Percentiles rank a stretch among this genome's conserved stretches.
Conservation (phyloP, 2,888 invertebrate species). For the Zeuzera pyrina region DNA sequence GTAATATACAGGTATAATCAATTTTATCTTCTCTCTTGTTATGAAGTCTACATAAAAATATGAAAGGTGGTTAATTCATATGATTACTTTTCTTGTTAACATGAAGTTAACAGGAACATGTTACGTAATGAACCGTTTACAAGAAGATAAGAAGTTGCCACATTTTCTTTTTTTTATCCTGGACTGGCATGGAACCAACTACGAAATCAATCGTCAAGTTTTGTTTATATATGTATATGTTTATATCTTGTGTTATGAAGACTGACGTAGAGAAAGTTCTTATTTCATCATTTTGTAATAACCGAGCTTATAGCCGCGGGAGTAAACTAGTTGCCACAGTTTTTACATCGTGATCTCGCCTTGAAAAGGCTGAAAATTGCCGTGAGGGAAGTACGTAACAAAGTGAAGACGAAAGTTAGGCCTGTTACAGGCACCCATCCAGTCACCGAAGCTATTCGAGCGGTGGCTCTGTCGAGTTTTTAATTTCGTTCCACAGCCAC, state of each 20-base stretch:
- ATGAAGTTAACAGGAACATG: no score
- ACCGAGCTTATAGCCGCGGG: neutral
- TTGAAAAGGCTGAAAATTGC: constrained; percentile 44
- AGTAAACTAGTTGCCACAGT: constrained; percentile 12
- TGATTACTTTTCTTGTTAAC: no score
- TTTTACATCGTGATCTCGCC: constrained; percentile 35
- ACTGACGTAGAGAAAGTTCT: neutral
- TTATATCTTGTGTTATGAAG: neutral
- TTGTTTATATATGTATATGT: no score
- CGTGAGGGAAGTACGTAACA: constrained; percentile 45
- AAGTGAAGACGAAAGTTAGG: constrained; percentile 62
- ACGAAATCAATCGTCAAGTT: no score
- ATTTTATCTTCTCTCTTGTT: no score
- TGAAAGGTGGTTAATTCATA: no score
- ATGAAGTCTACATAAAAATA: no score
- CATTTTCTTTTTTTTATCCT: neutral
- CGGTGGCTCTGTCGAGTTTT: constrained; percentile 55
- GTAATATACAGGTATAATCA: no score
- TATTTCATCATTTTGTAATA: neutral
- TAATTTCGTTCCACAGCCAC: constrained; percentile 67
- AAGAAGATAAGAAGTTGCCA: no score
- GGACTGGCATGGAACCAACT: neutral
- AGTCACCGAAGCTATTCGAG: constrained; percentile 41
- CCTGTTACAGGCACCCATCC: constrained; percentile 49
- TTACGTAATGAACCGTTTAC: no score